These are phyloP conservation scores for Thermophis baileyi DNA, from an alignment of 2,113 vertebrate species.

Conservation along the genomic window DNA sequence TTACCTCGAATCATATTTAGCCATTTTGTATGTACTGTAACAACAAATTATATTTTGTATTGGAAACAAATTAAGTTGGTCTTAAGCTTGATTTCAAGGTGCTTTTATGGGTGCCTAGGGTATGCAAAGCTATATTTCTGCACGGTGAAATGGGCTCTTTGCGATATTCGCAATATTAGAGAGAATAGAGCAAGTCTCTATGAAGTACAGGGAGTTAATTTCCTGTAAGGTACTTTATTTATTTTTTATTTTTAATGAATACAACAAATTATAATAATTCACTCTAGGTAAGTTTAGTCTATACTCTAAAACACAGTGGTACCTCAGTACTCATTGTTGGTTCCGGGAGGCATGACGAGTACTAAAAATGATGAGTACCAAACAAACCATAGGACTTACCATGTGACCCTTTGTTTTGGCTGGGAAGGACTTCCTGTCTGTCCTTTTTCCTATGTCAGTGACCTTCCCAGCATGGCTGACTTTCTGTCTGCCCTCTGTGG, in stretches of 20 bases:
- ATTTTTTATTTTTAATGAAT: constrained; percentile 8
- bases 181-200: neutral
- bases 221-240: neutral
- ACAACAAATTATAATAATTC: neutral
- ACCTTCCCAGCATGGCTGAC: neutral
- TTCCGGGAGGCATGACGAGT: neutral
- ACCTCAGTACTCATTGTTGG: neutral
- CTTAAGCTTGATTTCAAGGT: neutral
- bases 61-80: neutral
- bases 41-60: neutral
- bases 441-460: neutral
- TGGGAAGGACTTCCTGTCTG: neutral
- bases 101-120: neutral
- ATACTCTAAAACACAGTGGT: neutral
- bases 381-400: neutral
- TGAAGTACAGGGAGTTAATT: neutral
- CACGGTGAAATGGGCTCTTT: neutral
- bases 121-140: neutral
- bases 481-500: neutral
- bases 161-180: neutral
- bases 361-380: neutral
- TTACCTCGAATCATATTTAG: neutral
- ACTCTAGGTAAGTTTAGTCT: neutral
- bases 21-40: neutral
- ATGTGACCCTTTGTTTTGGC: neutral